Percentiles rank a stretch among this genome's conserved stretches.
Evolutionary conservation across 2,797 vertebrate species (phyloP).

Genomic region (Babyrousa celebensis): DNA sequence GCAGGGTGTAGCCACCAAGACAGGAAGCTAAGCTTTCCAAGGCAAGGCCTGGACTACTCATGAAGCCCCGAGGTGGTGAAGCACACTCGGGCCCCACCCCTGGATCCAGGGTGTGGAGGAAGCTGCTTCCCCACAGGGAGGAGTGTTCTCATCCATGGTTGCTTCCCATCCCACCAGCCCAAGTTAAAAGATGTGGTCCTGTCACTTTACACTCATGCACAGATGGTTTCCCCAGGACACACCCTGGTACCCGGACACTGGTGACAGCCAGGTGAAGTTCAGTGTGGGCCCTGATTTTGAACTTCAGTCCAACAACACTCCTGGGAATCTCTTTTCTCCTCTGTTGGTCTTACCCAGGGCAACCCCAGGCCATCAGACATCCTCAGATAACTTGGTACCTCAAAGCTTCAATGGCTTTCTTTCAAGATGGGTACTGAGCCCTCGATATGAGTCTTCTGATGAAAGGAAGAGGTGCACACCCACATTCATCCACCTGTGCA

Average conservation of each 20-base stretch:
- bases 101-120: background rate
- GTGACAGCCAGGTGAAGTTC: background rate
- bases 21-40: background rate
- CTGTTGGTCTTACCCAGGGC: background rate
- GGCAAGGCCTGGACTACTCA: too few relatives aligned
- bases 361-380: background rate
- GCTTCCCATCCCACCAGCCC: background rate
- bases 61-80: background rate
- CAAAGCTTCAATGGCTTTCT: background rate
- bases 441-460: background rate
- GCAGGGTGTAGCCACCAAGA: background rate
- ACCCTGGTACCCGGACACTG: too few relatives aligned
- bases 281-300: background rate
- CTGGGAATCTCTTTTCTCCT: background rate
- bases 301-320: background rate
- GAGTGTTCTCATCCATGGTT: background rate
- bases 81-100: background rate
- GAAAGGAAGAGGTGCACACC: background rate
- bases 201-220: background rate
- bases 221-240: accelerated
- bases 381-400: background rate
- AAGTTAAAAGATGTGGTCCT: background rate
- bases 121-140: background rate
- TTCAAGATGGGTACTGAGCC: background rate
- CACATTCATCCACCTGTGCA: background rate